A percentile compares a stretch with the other conserved stretches of the same genome.
phyloP scores from a whole-genome alignment of 2,797 vertebrate species.

The Triplophysa bombifrons region DNA sequence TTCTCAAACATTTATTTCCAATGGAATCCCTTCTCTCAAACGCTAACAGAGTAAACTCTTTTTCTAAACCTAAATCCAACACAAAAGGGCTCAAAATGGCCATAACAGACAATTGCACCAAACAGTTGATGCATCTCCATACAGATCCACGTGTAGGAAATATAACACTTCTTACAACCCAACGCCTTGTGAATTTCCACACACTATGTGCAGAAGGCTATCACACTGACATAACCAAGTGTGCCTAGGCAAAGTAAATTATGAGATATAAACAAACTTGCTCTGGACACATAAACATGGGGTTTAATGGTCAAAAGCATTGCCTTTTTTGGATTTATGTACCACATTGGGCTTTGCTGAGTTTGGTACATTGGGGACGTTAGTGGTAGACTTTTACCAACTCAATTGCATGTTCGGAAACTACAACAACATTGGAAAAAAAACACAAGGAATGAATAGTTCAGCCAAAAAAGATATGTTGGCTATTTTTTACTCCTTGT shows the following conservation, averaged over 20 bases:
- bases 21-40: not conserved
- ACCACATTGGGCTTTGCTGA: not conserved
- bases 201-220: conserved; percentile 19
- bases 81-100: not conserved
- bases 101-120: not conserved
- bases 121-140: conserved; percentile 14
- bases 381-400: not conserved
- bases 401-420: too few relatives aligned
- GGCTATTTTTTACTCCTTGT: too few relatives aligned
- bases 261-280: conserved; percentile 41
- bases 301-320: conserved; percentile 19
- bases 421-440: too few relatives aligned
- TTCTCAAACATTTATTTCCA: conserved; percentile 11
- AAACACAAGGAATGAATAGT: too few relatives aligned
- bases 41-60: not conserved
- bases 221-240: conserved; percentile 24
- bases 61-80: conserved; percentile 31
- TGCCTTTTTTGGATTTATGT: conserved; percentile 21
- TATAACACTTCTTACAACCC: conserved; percentile 13
- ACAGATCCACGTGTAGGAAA: conserved; percentile 32
- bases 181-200: conserved; percentile 36
- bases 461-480: too few relatives aligned
- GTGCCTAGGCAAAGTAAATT: conserved; percentile 31
- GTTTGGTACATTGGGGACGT: not conserved
- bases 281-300: conserved; percentile 11